Evolutionary conservation across 2,797 vertebrate species (phyloP).

Genomic region (Manis pentadactyla): DNA sequence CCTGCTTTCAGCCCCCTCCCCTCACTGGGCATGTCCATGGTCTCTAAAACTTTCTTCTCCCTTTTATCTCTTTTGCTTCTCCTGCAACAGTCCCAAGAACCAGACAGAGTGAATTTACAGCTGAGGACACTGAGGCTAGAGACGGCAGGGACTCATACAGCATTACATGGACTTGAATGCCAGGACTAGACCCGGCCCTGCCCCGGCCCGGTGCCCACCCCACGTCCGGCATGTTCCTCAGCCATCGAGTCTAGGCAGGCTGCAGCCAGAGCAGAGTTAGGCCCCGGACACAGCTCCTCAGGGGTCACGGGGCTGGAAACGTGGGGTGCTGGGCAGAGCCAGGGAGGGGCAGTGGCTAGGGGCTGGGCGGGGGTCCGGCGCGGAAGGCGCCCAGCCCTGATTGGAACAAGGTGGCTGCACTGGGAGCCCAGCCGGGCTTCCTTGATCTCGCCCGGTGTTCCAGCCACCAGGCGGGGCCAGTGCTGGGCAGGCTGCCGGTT

Average conservation of each 20-base stretch:
- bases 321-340: constrained; percentile 33
- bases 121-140: background rate
- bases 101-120: background rate
- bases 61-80: background rate
- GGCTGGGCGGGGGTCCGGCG: constrained; percentile 26
- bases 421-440: constrained; percentile 12
- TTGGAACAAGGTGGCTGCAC: constrained; percentile 75
- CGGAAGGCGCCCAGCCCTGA: constrained; percentile 78
- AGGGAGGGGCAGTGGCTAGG: background rate
- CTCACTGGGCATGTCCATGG: fast-evolving
- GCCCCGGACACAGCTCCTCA: background rate
- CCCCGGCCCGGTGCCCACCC: background rate
- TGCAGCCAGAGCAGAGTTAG: background rate
- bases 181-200: background rate
- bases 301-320: constrained; percentile 49
- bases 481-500: constrained; percentile 77
- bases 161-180: background rate
- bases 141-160: background rate
- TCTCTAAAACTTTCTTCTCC: background rate
- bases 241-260: background rate
- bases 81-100: background rate
- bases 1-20: background rate
- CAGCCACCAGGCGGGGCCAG: constrained; percentile 74
- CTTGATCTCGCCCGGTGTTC: constrained; percentile 81
- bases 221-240: background rate